Percentiles rank a stretch among this genome's conserved stretches.
Evolutionary conservation across 2,797 vertebrate genomes (phyloP).

Genomic region (Nyctalus aviator): DNA sequence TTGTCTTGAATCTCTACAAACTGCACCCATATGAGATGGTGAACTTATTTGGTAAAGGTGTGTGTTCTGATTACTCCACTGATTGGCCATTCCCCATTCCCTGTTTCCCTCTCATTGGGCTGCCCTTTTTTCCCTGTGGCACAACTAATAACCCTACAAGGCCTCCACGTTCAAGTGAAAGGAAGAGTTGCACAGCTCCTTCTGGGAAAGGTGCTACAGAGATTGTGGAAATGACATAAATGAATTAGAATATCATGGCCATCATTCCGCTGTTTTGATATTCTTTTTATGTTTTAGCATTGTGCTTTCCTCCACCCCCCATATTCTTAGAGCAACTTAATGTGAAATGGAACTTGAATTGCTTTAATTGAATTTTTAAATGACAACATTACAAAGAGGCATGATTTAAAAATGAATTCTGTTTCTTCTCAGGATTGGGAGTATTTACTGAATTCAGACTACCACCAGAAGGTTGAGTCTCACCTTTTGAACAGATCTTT

Average conservation of each 20-base stretch:
- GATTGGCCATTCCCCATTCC: neutral
- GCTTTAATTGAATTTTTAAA: constrained; percentile 33
- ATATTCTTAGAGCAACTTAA: neutral
- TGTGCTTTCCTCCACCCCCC: neutral
- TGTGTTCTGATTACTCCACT: neutral
- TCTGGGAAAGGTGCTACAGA: neutral
- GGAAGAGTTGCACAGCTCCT: neutral
- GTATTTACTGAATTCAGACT: constrained; percentile 94
- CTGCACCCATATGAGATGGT: neutral
- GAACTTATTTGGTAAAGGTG: neutral
- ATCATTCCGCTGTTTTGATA: neutral
- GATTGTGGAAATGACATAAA: neutral
- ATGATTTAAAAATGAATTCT: constrained; percentile 12
- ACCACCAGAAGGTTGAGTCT: constrained; percentile 93
- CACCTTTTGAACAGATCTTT: constrained; percentile 89
- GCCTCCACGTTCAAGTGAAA: neutral
- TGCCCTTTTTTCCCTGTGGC: neutral
- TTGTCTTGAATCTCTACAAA: neutral
- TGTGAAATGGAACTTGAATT: constrained; percentile 37
- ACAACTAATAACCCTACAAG: neutral
- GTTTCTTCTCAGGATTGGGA: constrained; percentile 93
- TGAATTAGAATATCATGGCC: neutral
- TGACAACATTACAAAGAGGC: neutral
- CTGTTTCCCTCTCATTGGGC: neutral
- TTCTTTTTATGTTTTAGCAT: neutral